phyloP scores from a whole-genome alignment of 2,888 invertebrate genomes.

The Trachelus iudaicus region DNA sequence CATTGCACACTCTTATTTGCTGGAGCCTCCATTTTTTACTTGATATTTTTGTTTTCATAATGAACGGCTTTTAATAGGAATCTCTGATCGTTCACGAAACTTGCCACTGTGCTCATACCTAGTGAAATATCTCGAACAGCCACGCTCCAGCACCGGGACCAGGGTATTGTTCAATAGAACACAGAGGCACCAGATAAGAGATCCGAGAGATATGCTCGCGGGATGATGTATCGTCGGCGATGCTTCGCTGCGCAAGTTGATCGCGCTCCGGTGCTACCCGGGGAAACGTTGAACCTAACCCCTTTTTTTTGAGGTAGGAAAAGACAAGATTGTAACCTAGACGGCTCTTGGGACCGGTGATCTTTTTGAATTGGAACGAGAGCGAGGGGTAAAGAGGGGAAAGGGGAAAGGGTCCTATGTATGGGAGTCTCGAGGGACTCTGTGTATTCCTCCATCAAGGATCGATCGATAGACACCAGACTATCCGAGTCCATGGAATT shows the following conservation, averaged over 20 bases:
- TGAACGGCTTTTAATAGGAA: neutral
- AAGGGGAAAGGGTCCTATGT: slow-evolving; percentile 4
- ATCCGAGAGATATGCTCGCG: slow-evolving; percentile 46
- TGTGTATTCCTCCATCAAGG: neutral
- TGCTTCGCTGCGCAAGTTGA: slow-evolving; percentile 45
- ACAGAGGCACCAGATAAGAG: slow-evolving; percentile 41
- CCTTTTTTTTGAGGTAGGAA: neutral
- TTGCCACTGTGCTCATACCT: neutral
- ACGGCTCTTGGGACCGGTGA: slow-evolving; percentile 4
- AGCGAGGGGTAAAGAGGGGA: slow-evolving; percentile 18
- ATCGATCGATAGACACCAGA: slow-evolving; percentile 5
- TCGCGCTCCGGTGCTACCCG: slow-evolving; percentile 25
- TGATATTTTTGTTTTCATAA: neutral
- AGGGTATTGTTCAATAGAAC: slow-evolving; percentile 43
- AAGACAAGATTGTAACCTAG: neutral
- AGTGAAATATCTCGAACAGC: slow-evolving; percentile 1
- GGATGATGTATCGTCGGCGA: slow-evolving; percentile 53
- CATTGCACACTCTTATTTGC: neutral
- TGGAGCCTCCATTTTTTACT: neutral
- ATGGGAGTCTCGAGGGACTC: neutral
- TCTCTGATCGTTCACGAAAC: neutral
- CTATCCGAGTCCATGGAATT: neutral
- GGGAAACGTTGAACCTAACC: slow-evolving; percentile 7
- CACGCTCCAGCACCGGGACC: slow-evolving; percentile 7
- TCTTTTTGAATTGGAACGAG: slow-evolving; percentile 27